phyloP scores from a whole-genome alignment of 2,113 vertebrate species.

The Penelope pileata region DNA sequence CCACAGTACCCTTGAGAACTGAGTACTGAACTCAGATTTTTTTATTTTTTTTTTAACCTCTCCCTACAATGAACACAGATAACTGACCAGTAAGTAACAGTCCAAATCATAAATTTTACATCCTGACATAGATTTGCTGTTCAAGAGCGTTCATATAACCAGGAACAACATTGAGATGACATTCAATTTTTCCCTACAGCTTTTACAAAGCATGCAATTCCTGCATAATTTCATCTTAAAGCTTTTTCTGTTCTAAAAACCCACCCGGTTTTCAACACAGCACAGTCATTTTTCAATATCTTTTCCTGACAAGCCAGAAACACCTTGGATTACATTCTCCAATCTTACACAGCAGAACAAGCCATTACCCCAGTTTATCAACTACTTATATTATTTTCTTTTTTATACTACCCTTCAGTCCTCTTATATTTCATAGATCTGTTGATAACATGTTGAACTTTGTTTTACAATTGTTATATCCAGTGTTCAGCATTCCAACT shows the following conservation, averaged over 20 bases:
- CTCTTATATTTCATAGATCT: background rate
- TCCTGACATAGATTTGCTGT: background rate
- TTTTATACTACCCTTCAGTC: background rate
- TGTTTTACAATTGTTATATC: background rate
- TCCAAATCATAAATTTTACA: background rate
- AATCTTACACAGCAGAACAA: background rate
- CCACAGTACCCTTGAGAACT: background rate
- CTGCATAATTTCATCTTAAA: background rate
- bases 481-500: background rate
- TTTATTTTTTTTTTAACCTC: background rate
- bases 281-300: background rate
- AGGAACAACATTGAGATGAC: background rate
- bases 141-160: background rate
- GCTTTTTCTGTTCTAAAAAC: background rate
- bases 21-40: background rate
- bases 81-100: background rate
- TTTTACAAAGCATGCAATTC: background rate
- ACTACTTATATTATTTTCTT: background rate
- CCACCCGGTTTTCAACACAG: background rate
- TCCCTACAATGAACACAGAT: background rate
- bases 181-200: background rate
- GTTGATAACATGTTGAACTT: background rate
- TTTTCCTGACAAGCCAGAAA: background rate
- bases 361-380: background rate
- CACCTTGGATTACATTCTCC: background rate